Base-by-base conservation (phyloP, 2,888 invertebrate genomes). In the Serrognathus titanus region DNA sequence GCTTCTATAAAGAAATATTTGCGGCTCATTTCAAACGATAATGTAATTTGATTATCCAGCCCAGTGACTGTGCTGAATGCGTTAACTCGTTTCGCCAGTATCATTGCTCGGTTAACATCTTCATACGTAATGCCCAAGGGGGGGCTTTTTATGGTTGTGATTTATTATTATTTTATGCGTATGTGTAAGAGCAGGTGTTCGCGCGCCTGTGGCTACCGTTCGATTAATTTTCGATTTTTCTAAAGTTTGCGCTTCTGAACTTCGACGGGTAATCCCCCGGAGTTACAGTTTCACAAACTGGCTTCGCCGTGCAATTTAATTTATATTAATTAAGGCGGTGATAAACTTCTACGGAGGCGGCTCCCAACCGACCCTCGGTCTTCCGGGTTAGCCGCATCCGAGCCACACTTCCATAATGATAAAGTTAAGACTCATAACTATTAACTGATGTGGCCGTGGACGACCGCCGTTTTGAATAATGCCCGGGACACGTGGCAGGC, bases 351-450 rank as follows among this genome's bases (percentile, higher is more conserved):
- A 20, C 43, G 43, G 20, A 43, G 43, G 43, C 43, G 43, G 43
- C 20, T 10, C 43, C 43, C 9, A 43, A 43, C 43, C 43, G 12
- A 43, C 43, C 48, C 36, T 55, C 54, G 53, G 63, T 59, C 43
- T 48, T 38, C 48, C 37, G 50, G 63, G 61, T 63, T 57, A 57
- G 58, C 61, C 61, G 51, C 63, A 57, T 60, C 55, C 55, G 46
- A 58, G 63, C 70, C 71, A 64, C 71, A 69, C 68, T 65, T 66
- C 66, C 63, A 66, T 70, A 69, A 64, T 68, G 69, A 70, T 70
- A 69, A 70, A 70, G 69, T 69, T 69, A 65, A 69, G 70, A 71
- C 70, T 73, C 69, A 68, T 70, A 70, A 71, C 72, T 71, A 70
- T 71, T 68, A 71, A 69, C 68, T 69, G 69, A 68, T 66, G 67